phyloP scores from a whole-genome alignment of 2,888 invertebrate genomes.

The Ormyrus rosae region DNA sequence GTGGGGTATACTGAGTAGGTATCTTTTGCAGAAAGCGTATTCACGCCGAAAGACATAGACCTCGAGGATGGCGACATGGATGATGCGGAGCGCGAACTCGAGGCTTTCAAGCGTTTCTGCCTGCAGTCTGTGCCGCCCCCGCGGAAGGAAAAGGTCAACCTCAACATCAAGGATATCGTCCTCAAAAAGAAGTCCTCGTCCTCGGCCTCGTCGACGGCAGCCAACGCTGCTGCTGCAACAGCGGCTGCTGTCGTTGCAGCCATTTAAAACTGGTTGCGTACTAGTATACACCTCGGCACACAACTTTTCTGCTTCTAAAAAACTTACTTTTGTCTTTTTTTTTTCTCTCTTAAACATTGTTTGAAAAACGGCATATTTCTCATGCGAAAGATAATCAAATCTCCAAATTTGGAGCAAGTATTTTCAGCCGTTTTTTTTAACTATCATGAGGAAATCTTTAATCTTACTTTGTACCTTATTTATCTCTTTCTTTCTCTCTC shows the following conservation, averaged over 20 bases:
- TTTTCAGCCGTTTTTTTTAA: too few species aligned
- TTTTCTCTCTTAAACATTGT: background rate
- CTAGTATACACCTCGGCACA: too few species aligned
- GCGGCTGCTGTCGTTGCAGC: slow-evolving; percentile 69
- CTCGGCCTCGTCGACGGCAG: slow-evolving; percentile 64
- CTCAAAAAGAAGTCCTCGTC: slow-evolving; percentile 79
- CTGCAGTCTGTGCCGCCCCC: slow-evolving; percentile 88
- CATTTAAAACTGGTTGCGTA: slow-evolving; percentile 62
- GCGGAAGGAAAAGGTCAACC: slow-evolving; percentile 86
- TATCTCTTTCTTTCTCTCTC: slow-evolving; percentile 24
- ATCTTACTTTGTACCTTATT: background rate
- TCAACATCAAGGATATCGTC: slow-evolving; percentile 88
- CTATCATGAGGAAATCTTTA: too few species aligned
- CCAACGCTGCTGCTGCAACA: slow-evolving; percentile 63
- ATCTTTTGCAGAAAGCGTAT: slow-evolving; percentile 81
- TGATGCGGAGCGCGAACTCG: slow-evolving; percentile 87
- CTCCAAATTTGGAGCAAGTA: too few species aligned
- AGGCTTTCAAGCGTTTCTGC: slow-evolving; percentile 91
- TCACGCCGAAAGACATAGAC: slow-evolving; percentile 87
- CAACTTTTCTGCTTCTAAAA: slow-evolving; percentile 5
- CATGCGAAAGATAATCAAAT: too few species aligned
- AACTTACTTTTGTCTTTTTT: background rate
- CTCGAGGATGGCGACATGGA: slow-evolving; percentile 87
- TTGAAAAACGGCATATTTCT: too few species aligned
- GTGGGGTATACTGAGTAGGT: slow-evolving; percentile 35